Percentiles rank a stretch among this genome's conserved stretches.
Conservation (phyloP, 1,140 invertebrate species). For the Pemphigus obesinymphae region DNA sequence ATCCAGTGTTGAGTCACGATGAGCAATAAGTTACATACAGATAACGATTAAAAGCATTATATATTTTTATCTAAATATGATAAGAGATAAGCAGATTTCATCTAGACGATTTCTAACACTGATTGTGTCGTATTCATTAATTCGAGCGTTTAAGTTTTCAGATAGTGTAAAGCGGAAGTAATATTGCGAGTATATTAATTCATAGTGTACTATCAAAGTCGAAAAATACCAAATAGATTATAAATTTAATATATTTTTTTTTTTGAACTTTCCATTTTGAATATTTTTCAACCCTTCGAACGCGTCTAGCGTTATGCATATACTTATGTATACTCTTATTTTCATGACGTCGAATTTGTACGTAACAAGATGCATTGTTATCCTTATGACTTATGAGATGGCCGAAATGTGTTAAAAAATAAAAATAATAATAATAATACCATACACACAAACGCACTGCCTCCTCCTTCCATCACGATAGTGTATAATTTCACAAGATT, state of each 20-base stretch:
- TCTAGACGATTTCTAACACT: too few species aligned
- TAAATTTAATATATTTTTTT: neutral
- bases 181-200: too few species aligned
- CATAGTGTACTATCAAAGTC: too few species aligned
- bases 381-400: neutral
- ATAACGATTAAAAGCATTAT: too few species aligned
- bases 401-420: neutral
- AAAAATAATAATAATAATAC: neutral
- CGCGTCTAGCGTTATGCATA: neutral
- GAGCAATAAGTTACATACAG: too few species aligned
- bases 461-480: neutral
- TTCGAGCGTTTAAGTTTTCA: too few species aligned
- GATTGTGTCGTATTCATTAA: neutral
- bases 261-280: neutral
- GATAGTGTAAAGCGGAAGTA: too few species aligned
- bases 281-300: neutral
- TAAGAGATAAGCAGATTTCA: too few species aligned
- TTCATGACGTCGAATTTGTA: neutral
- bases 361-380: neutral
- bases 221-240: neutral
- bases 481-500: slow-evolving; percentile 25
- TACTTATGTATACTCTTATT: neutral
- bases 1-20: too few species aligned
- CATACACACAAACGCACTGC: neutral
- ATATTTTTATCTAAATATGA: too few species aligned